Evolutionary conservation across 2,888 invertebrate genomes (phyloP).

Genomic region (Parnassius orleans): DNA sequence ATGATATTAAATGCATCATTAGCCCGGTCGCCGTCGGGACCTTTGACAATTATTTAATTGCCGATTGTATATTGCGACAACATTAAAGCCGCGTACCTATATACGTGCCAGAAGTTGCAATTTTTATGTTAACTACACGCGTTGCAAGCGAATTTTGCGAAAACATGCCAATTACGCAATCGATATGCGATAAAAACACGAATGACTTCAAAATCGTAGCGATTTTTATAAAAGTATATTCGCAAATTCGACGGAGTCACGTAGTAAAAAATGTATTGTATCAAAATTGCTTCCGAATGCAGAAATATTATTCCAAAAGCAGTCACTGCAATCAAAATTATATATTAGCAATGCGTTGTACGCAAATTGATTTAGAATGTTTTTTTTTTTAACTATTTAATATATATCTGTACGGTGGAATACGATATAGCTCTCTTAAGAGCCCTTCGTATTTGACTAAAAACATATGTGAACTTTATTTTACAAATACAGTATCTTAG

Average conservation of each 20-base stretch:
- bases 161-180: slow-evolving; percentile 26
- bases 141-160: slow-evolving; percentile 24
- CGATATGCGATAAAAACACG: slow-evolving; percentile 25
- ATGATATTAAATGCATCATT: slow-evolving; percentile 33
- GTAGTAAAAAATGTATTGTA: slow-evolving; percentile 23
- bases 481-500: too few species aligned
- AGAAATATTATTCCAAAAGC: background rate
- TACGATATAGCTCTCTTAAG: too few species aligned
- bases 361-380: too few species aligned
- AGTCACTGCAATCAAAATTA: background rate
- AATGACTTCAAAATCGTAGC: slow-evolving; percentile 19
- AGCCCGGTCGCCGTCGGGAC: slow-evolving; percentile 36
- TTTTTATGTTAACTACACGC: slow-evolving; percentile 6
- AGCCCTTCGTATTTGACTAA: too few species aligned
- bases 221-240: slow-evolving; percentile 26
- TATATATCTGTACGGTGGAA: too few species aligned
- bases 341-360: too few species aligned
- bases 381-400: too few species aligned
- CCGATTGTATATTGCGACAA: slow-evolving; percentile 14
- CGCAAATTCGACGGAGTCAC: slow-evolving; percentile 22
- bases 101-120: slow-evolving; percentile 20
- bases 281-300: slow-evolving; percentile 1
- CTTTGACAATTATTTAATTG: slow-evolving; percentile 41
- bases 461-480: too few species aligned
- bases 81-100: background rate